phyloP scores from a whole-genome alignment of 2,113 vertebrate species.

The Rana temporaria region DNA sequence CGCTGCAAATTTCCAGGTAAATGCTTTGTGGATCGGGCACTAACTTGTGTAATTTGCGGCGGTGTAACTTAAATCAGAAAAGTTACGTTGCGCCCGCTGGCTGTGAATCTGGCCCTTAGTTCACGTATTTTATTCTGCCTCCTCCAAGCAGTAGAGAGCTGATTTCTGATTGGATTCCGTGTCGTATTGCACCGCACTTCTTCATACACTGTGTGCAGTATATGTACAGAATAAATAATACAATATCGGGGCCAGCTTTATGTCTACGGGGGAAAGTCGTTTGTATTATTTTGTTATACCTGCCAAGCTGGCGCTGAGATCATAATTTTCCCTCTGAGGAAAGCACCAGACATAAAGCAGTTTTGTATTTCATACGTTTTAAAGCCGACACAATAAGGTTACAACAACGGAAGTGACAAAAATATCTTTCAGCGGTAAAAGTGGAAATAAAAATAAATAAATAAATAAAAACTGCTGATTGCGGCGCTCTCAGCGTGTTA shows the following conservation, averaged over 20 bases:
- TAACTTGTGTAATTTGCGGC: too few relatives aligned
- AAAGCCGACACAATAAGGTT: constrained; percentile 50
- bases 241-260: constrained; percentile 47
- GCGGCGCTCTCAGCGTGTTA: too few relatives aligned
- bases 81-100: too few relatives aligned
- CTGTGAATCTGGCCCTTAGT: too few relatives aligned
- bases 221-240: constrained; percentile 13
- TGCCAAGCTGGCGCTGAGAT: constrained; percentile 35
- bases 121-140: too few relatives aligned
- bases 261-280: constrained; percentile 28
- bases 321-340: constrained; percentile 53
- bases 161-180: too few relatives aligned
- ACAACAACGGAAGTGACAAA: neutral
- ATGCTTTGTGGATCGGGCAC: too few relatives aligned
- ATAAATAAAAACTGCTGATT: too few relatives aligned
- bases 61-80: too few relatives aligned
- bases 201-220: neutral
- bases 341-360: constrained; percentile 38
- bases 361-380: constrained; percentile 48
- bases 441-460: neutral
- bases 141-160: too few relatives aligned
- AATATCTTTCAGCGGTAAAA: constrained; percentile 13
- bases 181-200: too few relatives aligned
- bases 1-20: too few relatives aligned
- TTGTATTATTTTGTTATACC: constrained; percentile 45